A percentile compares a stretch with the other conserved stretches of the same genome.
phyloP scores from a whole-genome alignment of 2,888 invertebrate genomes.

The Lithophane leautieri region DNA sequence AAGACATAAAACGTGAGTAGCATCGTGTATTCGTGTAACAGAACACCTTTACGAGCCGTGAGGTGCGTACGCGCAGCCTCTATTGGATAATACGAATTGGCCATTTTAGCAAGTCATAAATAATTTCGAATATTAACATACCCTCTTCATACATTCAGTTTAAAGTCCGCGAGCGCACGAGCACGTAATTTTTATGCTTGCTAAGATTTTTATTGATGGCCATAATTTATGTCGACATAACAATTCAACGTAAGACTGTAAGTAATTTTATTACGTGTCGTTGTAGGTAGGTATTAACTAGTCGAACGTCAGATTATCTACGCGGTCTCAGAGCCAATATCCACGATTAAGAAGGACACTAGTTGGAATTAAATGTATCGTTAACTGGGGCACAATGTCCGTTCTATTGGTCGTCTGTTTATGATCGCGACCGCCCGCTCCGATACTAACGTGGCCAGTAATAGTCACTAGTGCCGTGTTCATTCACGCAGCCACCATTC shows the following conservation, averaged over 20 bases:
- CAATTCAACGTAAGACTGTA: constrained; percentile 21
- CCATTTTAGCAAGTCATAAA: constrained; percentile 56
- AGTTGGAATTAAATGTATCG: constrained; percentile 69
- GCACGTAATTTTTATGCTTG: constrained; percentile 40
- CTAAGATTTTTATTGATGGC: constrained; percentile 36
- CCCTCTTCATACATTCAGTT: constrained; percentile 39
- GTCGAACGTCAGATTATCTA: constrained; percentile 51
- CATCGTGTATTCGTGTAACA: constrained; percentile 55
- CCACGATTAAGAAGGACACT: constrained; percentile 70
- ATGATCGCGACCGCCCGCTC: constrained; percentile 51
- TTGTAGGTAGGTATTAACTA: constrained; percentile 12
- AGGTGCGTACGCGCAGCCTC: constrained; percentile 53
- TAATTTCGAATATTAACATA: constrained; percentile 51
- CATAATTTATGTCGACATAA: constrained; percentile 32
- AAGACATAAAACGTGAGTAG: constrained; percentile 63
- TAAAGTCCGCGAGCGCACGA: constrained; percentile 31
- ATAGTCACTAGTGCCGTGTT: constrained; percentile 46
- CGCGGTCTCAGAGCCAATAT: constrained; percentile 65
- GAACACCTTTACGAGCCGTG: constrained; percentile 53
- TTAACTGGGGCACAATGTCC: constrained; percentile 73
- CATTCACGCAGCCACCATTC: constrained; percentile 66
- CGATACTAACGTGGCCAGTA: constrained; percentile 27
- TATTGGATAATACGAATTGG: constrained; percentile 51
- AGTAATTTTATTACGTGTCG: constrained; percentile 34
- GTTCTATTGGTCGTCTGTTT: constrained; percentile 66